phyloP scores from a whole-genome alignment of 1,140 invertebrate species.

The Tetramorium simillimum region DNA sequence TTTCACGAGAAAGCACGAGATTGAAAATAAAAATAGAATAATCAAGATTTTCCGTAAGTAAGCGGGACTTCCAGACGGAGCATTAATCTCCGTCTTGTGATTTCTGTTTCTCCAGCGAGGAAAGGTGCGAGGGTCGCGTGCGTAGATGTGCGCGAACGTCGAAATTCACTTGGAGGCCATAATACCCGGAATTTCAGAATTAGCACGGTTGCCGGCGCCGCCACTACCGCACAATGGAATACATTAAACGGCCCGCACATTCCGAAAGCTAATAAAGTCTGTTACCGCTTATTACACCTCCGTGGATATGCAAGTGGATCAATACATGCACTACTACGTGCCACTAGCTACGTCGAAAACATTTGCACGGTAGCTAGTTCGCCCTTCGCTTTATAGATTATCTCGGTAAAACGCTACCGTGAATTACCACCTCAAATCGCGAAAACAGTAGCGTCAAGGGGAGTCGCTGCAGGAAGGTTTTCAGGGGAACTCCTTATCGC shows the following conservation, averaged over 20 bases:
- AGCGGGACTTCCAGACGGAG: slow-evolving; percentile 18
- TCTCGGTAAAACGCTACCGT: neutral
- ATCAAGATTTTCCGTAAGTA: slow-evolving; percentile 5
- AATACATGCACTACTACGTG: slow-evolving; percentile 44
- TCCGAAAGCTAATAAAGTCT: slow-evolving; percentile 80
- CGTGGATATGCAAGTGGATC: slow-evolving; percentile 67
- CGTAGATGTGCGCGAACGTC: slow-evolving; percentile 70
- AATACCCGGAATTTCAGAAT: slow-evolving; percentile 80
- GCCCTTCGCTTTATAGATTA: slow-evolving; percentile 30
- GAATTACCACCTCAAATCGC: neutral
- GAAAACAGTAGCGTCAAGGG: neutral
- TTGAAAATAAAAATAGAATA: neutral
- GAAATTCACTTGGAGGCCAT: slow-evolving; percentile 79
- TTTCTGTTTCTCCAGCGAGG: neutral
- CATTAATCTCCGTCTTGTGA: slow-evolving; percentile 47
- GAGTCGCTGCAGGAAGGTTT: neutral
- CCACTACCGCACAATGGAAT: slow-evolving; percentile 77
- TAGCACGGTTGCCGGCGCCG: slow-evolving; percentile 71
- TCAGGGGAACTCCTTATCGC: neutral
- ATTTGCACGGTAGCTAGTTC: neutral
- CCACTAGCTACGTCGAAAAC: slow-evolving; percentile 15
- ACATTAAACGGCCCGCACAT: slow-evolving; percentile 77
- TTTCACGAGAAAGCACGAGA: neutral
- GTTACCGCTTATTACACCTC: slow-evolving; percentile 78
- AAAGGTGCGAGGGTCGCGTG: neutral